Base-by-base conservation (phyloP, 2,113 vertebrate species). In the Forbesichthys agassizii region DNA sequence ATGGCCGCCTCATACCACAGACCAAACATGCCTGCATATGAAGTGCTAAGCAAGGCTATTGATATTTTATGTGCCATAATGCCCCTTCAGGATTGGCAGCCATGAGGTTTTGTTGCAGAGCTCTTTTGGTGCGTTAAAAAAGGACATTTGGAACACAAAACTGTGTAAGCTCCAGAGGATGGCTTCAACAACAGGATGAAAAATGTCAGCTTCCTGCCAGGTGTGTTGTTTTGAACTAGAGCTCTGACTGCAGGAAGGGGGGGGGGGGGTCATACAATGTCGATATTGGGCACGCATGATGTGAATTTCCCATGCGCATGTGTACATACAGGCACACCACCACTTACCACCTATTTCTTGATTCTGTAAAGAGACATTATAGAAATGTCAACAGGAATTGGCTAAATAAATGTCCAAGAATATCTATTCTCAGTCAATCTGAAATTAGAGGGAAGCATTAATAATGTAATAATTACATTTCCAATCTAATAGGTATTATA, bases 141-240 rank as follows among this genome's bases (percentile, higher is more conserved):
- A 63, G 46, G 61, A 18, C 46, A 18, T 63, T 63, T 48, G 46
- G 61, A 63, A 48, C 8, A 63, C 46, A 63, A 48, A 63, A 46
- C 12, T 7, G 1, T 20, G 46, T n/a, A 1, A 10, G 46, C 61
- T 48, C 14, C 54, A 36, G 27, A 58, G 27, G 27, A 11, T 12
- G 16, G 16, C 20, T 18, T 20, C 16, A 27, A 58, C 18, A 10
- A 13, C 56, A 1, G 27, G 33, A n/a, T 58, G 10, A 33, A 58
- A 58, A 11, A 33, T 33, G 27, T 10, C 3, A 4, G 3, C 33
- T 58, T 33, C 10, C n/a, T 18, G 13, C 5, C n/a, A 54, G 53
- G 53, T n/a, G 14, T 54, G 14, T 54, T 13, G 53, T 54, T n/a
- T 54, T 54, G n/a, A 54, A 54, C n/a, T 54, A 3, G 14, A 54